A percentile compares a stretch with the other conserved stretches of the same genome.
Evolutionary conservation across 2,113 vertebrate species (phyloP).

Genomic region (cat (Felis catus)): F.catus_Fca126_mat1.0 CM031412.1:183573501-183574000

Average conservation of each 20-base stretch:
- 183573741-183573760: neutral
- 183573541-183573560: neutral
- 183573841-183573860: neutral
- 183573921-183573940: neutral
- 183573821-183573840: neutral
- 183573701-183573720: neutral
- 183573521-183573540: neutral
- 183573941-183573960: neutral
- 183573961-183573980: neutral
- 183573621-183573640: neutral
- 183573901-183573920: neutral
- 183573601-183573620: neutral
- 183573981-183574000: neutral
- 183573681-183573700: neutral
- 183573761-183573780: neutral
- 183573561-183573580: neutral
- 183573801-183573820: neutral
- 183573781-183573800: neutral
- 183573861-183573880: neutral
- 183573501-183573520: neutral
- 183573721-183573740: neutral
- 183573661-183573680: neutral
- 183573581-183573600: neutral
- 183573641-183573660: neutral
- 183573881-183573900: neutral